Percentiles rank a stretch among this genome's conserved stretches.
phyloP scores from a whole-genome alignment of 2,888 invertebrate species.

The Papilio gigon region DNA sequence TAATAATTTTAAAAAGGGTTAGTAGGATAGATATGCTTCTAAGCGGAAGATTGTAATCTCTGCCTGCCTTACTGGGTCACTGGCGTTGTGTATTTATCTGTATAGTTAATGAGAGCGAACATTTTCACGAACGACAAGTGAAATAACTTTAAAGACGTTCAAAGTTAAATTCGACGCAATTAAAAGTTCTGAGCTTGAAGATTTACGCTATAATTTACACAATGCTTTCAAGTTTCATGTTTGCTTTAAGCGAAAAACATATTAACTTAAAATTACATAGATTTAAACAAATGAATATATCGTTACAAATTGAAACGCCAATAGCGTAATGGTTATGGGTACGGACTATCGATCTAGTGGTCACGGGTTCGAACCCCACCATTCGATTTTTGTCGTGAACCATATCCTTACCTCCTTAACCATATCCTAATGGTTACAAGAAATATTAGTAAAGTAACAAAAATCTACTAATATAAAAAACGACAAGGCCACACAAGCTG shows the following conservation, averaged over 20 bases:
- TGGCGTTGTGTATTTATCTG: conserved; percentile 56
- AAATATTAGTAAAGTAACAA: no score
- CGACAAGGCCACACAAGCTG: no score
- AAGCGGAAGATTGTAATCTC: neutral
- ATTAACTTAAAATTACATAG: neutral
- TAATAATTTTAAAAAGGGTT: no score
- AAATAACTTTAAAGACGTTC: conserved; percentile 70
- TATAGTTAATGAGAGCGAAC: conserved; percentile 74
- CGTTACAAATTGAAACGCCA: no score
- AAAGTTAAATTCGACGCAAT: conserved; percentile 77
- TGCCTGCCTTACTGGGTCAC: neutral
- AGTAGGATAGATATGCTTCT: no score
- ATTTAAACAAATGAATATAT: neutral
- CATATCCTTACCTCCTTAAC: no score
- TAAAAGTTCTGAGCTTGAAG: conserved; percentile 73
- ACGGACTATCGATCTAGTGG: no score
- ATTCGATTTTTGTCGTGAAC: no score
- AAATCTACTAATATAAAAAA: no score
- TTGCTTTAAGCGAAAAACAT: neutral
- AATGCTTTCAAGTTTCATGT: conserved; percentile 29
- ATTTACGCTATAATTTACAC: conserved; percentile 70
- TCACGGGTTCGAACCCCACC: no score
- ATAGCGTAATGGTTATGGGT: no score
- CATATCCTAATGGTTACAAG: no score
- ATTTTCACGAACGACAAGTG: conserved; percentile 65